These are phyloP conservation scores for Nannoperca australis DNA, from an alignment of 2,797 vertebrate genomes.

Conservation along the genomic window DNA sequence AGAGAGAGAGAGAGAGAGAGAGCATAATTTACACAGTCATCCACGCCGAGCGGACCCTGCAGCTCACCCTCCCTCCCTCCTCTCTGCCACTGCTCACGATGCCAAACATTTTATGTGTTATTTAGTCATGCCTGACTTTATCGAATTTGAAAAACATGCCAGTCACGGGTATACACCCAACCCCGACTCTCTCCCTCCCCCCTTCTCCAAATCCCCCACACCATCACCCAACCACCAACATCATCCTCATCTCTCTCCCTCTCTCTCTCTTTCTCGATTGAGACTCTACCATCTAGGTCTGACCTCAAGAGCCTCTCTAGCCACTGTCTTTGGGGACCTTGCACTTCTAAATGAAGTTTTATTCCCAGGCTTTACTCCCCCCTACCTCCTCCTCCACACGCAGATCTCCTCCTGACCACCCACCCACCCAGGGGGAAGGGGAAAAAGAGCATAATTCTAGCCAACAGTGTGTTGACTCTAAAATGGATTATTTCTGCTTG, in stretches of 20 bases:
- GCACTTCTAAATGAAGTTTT: constrained; percentile 80
- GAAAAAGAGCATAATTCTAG: constrained; percentile 76
- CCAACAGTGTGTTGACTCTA: constrained; percentile 82
- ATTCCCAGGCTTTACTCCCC: constrained; percentile 52
- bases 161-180: constrained; percentile 63
- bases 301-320: constrained; percentile 69
- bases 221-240: constrained; percentile 35
- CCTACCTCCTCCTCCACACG: neutral
- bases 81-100: constrained; percentile 72
- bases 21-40: constrained; percentile 75
- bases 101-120: constrained; percentile 84
- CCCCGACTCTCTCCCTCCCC: neutral
- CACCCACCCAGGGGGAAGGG: constrained; percentile 63
- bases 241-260: constrained; percentile 43
- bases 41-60: constrained; percentile 58
- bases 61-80: constrained; percentile 44
- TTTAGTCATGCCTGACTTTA: constrained; percentile 86
- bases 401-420: constrained; percentile 62
- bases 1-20: constrained; percentile 45
- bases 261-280: constrained; percentile 42
- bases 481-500: constrained; percentile 86
- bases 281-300: constrained; percentile 58
- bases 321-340: constrained; percentile 75
- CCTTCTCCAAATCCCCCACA: neutral
- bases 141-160: constrained; percentile 83